These are phyloP conservation scores for Aselliscus stoliczkanus DNA, from an alignment of 2,797 vertebrate genomes.

Conservation along the genomic window DNA sequence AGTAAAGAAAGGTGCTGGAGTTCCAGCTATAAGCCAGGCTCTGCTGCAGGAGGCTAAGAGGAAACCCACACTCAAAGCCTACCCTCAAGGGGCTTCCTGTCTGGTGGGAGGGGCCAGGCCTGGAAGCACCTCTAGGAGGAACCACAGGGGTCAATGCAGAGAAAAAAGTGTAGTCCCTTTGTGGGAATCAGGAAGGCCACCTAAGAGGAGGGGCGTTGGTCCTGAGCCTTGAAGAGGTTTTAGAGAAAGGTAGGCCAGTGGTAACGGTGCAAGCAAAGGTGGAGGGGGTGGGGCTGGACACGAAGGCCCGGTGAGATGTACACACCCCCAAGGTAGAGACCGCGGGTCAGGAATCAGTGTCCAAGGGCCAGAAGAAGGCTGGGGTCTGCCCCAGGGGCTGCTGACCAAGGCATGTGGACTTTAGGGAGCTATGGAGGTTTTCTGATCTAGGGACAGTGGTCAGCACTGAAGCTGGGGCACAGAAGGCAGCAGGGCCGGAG, in stretches of 20 bases:
- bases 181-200: background rate
- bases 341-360: accelerated
- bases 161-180: background rate
- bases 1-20: accelerated
- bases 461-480: background rate
- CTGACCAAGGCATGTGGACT: accelerated
- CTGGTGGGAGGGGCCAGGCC: background rate
- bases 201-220: background rate
- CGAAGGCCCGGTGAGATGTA: background rate
- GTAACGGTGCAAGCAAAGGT: background rate
- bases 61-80: accelerated
- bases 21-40: background rate
- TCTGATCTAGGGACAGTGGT: background rate
- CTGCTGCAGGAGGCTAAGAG: background rate
- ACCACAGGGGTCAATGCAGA: background rate
- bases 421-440: background rate
- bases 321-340: background rate
- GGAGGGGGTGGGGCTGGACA: accelerated
- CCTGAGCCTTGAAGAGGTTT: background rate
- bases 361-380: background rate
- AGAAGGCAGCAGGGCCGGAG: background rate
- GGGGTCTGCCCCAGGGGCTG: background rate
- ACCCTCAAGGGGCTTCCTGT: too few relatives aligned
- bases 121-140: background rate
- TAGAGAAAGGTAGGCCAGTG: background rate